phyloP scores from a whole-genome alignment of 2,797 vertebrate genomes.

The Glossophaga mutica region DNA sequence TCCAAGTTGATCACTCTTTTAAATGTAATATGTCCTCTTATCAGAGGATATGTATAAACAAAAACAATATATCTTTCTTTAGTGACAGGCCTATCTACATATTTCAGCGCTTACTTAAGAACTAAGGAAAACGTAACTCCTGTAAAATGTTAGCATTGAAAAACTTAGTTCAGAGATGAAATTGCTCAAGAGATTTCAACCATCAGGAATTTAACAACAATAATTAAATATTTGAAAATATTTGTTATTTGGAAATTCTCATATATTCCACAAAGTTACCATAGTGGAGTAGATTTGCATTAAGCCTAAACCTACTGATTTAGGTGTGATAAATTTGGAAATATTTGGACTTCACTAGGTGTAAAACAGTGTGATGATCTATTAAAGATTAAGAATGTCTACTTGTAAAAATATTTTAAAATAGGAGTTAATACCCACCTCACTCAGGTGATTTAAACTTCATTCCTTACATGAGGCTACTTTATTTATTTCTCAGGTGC shows the following conservation, averaged over 20 bases:
- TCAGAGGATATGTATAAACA: background rate
- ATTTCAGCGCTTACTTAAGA: background rate
- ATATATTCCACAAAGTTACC: background rate
- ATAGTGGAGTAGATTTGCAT: background rate
- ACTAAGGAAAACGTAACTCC: background rate
- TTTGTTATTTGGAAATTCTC: background rate
- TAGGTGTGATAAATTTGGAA: background rate
- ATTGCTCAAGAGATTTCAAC: background rate
- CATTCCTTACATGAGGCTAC: background rate
- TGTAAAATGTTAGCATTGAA: background rate
- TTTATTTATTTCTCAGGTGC: background rate
- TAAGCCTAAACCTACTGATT: background rate
- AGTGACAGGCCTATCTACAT: background rate
- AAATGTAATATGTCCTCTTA: background rate
- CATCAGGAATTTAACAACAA: background rate
- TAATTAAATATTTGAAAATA: background rate
- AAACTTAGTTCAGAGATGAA: background rate
- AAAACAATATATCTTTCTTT: background rate
- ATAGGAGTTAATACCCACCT: background rate
- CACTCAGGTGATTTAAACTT: background rate
- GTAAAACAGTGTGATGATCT: background rate
- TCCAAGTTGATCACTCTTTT: background rate
- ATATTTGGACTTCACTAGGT: background rate
- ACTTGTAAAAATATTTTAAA: background rate
- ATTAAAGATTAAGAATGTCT: background rate